Conservation (phyloP, 2,888 invertebrate genomes). For the Melieria crassipennis region DNA sequence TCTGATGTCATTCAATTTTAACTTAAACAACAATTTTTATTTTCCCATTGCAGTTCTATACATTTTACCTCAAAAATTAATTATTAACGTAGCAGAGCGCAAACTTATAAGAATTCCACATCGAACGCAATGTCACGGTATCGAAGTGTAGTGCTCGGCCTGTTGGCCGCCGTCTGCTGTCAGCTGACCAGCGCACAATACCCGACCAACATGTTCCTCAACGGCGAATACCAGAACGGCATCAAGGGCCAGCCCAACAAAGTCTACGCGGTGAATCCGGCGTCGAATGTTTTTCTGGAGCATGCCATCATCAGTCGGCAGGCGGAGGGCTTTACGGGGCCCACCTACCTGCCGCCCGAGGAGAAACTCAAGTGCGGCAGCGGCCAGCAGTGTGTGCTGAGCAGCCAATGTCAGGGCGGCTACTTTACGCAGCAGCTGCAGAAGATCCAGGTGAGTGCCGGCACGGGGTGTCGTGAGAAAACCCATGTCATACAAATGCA, state of each 20-base stretch:
- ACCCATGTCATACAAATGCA: no score
- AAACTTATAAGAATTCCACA: no score
- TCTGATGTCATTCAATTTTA: no score
- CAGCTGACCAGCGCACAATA: slow-evolving; percentile 44
- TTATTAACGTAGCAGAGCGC: no score
- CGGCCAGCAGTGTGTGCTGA: slow-evolving; percentile 61
- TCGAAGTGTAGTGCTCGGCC: slow-evolving; percentile 46
- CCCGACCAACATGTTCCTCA: slow-evolving; percentile 59
- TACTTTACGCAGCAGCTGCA: slow-evolving; percentile 53
- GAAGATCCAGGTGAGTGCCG: slow-evolving; percentile 56
- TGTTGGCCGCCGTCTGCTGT: slow-evolving; percentile 46
- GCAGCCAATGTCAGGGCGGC: slow-evolving; percentile 55
- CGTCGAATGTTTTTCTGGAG: slow-evolving; percentile 57
- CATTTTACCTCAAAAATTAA: no score
- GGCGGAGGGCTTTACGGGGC: slow-evolving; percentile 59
- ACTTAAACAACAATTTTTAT: no score
- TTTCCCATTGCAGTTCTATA: background rate
- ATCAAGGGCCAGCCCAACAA: slow-evolving; percentile 51
- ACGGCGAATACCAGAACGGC: slow-evolving; percentile 60
- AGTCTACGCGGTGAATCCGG: slow-evolving; percentile 50
- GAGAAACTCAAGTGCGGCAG: slow-evolving; percentile 56
- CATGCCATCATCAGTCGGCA: slow-evolving; percentile 62
- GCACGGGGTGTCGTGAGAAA: no score
- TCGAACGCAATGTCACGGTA: slow-evolving; percentile 47
- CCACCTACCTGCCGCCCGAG: slow-evolving; percentile 58